Evolutionary conservation across 1,140 invertebrate species (phyloP), one percentile per base, ranked within the genome.

Genomic region (Fragariocoptes setiger): DNA sequence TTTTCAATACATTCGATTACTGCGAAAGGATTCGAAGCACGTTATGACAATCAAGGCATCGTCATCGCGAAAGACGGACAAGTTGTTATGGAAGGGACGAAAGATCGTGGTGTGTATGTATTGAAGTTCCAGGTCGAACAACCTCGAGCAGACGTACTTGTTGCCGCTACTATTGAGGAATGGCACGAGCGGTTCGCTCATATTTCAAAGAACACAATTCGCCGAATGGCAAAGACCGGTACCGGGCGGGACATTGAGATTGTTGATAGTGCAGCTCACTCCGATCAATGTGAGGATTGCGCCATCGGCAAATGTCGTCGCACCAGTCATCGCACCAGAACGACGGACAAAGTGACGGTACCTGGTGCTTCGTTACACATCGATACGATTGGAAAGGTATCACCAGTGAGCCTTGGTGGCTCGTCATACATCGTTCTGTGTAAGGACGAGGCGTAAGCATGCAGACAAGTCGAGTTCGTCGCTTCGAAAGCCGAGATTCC

Each of bases 331-430:
- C 8, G n/a, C 8, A 8, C 25, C 8, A 31, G 25, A 31, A 31
- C 25, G n/a, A 8, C 25, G n/a, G n/a, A 8, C n/a, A 31, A 31
- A 31, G 25, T n/a, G 8, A 31, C 8, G 8, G n/a, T 8, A n/a
- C 12, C 37, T 14, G 42, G 42, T n/a, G 39, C 41, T 18, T 5
- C 43, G 1, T 21, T 50, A 1, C 41, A 50, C 35, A 20, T 21
- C 3, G 60, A 65, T 50, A 46, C 59, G 1, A 57, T 57, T 41
- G 60, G 60, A 0, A 56, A 58, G n/a, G 60, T 65, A 51, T 44
- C 56, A 21, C 43, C 38, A 13, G 37, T 38, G 4, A 61, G 56
- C 1, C 16, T 55, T 13, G 48, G 50, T n/a, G 52, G 54, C 1
- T 14, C 49, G 0, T 46, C 47, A 38, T 61, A 56, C 42, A 57